Base-by-base conservation (phyloP, 2,113 vertebrate species). In the Cryptoleucopteryx plumbea region DNA sequence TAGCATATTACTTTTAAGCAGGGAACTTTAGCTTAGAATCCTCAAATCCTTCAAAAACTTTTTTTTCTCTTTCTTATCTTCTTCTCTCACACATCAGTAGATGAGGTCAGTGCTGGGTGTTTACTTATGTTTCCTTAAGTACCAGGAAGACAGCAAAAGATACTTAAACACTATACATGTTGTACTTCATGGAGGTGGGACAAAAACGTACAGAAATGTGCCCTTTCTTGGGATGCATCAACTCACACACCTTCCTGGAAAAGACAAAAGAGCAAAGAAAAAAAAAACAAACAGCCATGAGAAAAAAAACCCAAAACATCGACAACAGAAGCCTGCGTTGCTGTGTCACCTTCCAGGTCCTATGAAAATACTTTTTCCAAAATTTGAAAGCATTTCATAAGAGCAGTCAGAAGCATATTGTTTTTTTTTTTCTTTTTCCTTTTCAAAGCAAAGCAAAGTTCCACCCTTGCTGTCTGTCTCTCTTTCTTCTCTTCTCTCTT, bases 371-470 rank as follows among this genome's bases (percentile, higher is more conserved):
- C 43, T 95, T 97, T 61, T 81, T 92, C 82, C 90, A 92, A 96
- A 96, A 89, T 98, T 82, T 97, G 93, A 94, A 97, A 97, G 78
- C 50, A 96, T 97, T 96, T 98, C 59, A 32, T 95, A 92, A 98
- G 81, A 97, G 90, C 79, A 86, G 88, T 96, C 93, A 97, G 96
- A 94, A 88, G 88, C 88, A 91, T 88, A 82, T 82, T 94, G 82
- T 26, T 9, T 40, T 93, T 75, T 75, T 86, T 34, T 27, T 83
- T 70, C 48, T 86, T 92, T 85, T 91, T 95, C 77, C 87, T 92
- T 96, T 98, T 96, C 91, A 97, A 98, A 97, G 97, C 90, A 98
- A 98, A 98, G 96, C 93, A 94, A 97, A 97, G 97, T 98, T 98
- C 95, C 97, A 97, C 96, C 97, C 97, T 95, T 96, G 63, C 94